A percentile compares a stretch with the other conserved stretches of the same genome.
These are phyloP conservation scores for Rotaria sp. DNA, from an alignment of 2,888 invertebrate genomes.

Conservation along the genomic window DNA sequence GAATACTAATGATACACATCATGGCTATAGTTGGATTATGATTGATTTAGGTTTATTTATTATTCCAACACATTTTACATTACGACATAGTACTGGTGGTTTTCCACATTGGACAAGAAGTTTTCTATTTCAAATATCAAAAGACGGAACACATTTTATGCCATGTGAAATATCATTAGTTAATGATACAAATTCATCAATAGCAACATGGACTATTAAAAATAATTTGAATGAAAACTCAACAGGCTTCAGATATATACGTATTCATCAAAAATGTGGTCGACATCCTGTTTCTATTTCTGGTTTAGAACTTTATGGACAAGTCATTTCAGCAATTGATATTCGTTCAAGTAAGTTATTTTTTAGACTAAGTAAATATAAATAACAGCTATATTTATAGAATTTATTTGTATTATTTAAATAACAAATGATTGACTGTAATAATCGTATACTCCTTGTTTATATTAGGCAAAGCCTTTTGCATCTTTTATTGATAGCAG, in stretches of 20 bases:
- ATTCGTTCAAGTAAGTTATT: slow-evolving; percentile 48
- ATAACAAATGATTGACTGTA: too few species aligned
- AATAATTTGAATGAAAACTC: not conserved
- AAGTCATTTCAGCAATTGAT: slow-evolving; percentile 64
- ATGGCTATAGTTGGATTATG: not conserved
- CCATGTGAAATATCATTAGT: slow-evolving; percentile 49
- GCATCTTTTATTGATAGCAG: too few species aligned
- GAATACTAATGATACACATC: not conserved
- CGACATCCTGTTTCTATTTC: slow-evolving; percentile 90
- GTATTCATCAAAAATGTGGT: slow-evolving; percentile 78
- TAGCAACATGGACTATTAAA: not conserved
- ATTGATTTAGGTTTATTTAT: slow-evolving; percentile 55
- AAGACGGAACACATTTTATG: slow-evolving; percentile 82
- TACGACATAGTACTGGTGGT: slow-evolving; percentile 70
- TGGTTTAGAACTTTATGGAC: slow-evolving; percentile 90
- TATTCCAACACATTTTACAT: slow-evolving; percentile 78
- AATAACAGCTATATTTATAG: too few species aligned
- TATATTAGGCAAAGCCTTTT: too few species aligned
- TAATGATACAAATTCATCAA: not conserved
- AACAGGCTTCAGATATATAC: slow-evolving; percentile 2
- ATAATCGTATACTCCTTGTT: too few species aligned
- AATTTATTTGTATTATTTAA: too few species aligned
- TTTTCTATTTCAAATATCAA: slow-evolving; percentile 73
- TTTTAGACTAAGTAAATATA: not conserved
- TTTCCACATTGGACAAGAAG: slow-evolving; percentile 55